Percentiles rank a stretch among this genome's conserved stretches.
Evolutionary conservation across 2,113 vertebrate species (phyloP).

Genomic region (Pterophyllum scalare): DNA sequence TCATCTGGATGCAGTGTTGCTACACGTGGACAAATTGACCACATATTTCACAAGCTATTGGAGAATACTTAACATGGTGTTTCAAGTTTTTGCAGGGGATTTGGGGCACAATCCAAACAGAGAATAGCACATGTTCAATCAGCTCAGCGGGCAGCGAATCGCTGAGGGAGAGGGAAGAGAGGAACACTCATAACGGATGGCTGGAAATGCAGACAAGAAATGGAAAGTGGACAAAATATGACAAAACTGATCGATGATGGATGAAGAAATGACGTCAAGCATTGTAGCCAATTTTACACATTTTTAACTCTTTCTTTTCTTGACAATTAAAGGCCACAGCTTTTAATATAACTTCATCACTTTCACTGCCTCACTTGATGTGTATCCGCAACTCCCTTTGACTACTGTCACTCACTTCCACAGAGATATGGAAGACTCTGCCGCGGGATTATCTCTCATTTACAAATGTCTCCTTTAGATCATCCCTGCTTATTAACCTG

Average conservation of each 20-base stretch:
- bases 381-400: neutral
- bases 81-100: constrained; percentile 57
- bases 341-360: constrained; percentile 24
- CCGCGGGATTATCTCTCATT: constrained; percentile 7
- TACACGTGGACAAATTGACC: constrained; percentile 61
- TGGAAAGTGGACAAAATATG: constrained; percentile 19
- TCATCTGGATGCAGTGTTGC: constrained; percentile 25
- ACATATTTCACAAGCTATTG: constrained; percentile 54
- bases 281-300: constrained; percentile 19
- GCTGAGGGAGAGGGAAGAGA: neutral
- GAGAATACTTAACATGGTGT: constrained; percentile 51
- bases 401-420: constrained; percentile 46
- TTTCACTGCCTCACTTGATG: neutral
- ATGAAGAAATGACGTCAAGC: constrained; percentile 16
- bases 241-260: constrained; percentile 18
- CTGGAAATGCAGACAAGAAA: constrained; percentile 19
- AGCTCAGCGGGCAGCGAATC: constrained; percentile 43
- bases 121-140: constrained; percentile 65
- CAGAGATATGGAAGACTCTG: neutral
- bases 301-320: constrained; percentile 30
- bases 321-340: neutral
- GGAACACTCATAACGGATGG: neutral
- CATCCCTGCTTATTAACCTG: constrained; percentile 35
- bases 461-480: neutral
- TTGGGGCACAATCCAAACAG: constrained; percentile 66